Percentiles rank a stretch among this genome's conserved stretches.
These are phyloP conservation scores for Agriotes lineatus DNA, from an alignment of 2,888 invertebrate species.

Conservation along the genomic window DNA sequence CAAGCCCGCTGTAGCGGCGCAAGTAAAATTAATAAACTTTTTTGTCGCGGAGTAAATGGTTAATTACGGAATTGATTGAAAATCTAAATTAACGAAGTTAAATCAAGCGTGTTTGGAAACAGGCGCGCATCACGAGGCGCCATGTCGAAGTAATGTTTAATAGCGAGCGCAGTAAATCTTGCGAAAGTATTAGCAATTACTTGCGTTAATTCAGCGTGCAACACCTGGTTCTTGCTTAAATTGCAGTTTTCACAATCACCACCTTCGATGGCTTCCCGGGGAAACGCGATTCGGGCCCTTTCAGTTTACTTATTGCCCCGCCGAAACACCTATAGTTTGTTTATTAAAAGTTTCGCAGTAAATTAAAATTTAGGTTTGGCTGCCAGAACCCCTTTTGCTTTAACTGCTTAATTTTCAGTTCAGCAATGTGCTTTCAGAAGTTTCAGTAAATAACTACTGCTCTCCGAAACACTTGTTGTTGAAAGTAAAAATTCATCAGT, in stretches of 20 bases:
- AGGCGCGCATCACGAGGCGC: conserved; percentile 50
- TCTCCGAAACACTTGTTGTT: too few relatives aligned
- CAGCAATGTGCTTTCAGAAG: too few relatives aligned
- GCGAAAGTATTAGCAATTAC: conserved; percentile 65
- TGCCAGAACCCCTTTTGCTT: too few relatives aligned
- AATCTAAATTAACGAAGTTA: conserved; percentile 61
- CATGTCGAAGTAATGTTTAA: conserved; percentile 63
- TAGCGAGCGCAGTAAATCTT: conserved; percentile 63
- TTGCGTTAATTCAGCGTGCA: conserved; percentile 65
- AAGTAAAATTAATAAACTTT: conserved; percentile 51
- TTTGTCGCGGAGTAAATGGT: conserved; percentile 52
- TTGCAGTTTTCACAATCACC: conserved; percentile 57
- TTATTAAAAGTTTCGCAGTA: conserved; percentile 1
- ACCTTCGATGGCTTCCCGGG: conserved; percentile 17
- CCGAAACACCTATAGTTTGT: background rate
- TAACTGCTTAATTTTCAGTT: too few relatives aligned
- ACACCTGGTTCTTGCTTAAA: conserved; percentile 62
- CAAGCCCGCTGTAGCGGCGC: conserved; percentile 15
- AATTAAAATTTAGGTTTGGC: too few relatives aligned
- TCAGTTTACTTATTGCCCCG: conserved; percentile 6
- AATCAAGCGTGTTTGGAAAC: conserved; percentile 56
- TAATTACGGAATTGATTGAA: conserved; percentile 60
- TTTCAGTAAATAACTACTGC: too few relatives aligned
- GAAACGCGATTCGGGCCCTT: background rate
- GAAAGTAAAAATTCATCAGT: too few relatives aligned